Percentiles rank a stretch among this genome's conserved stretches.
These are phyloP conservation scores for Capreolus pygargus DNA, from an alignment of 2,113 vertebrate genomes.

Conservation along the genomic window DNA sequence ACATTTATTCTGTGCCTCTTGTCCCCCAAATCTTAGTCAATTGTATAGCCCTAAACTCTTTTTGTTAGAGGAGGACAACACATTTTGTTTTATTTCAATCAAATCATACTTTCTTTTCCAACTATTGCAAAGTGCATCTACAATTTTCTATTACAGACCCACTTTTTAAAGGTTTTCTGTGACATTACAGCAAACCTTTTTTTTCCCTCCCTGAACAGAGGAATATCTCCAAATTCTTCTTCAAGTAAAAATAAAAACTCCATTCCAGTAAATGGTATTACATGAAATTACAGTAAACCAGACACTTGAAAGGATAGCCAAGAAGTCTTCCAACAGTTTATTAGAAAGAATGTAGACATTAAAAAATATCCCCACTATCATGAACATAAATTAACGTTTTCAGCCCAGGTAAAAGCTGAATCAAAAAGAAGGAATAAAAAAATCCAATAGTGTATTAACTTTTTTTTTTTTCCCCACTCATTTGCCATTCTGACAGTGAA, in stretches of 20 bases:
- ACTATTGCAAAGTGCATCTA: constrained; percentile 65
- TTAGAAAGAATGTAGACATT: constrained; percentile 99
- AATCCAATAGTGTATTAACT: constrained; percentile 79
- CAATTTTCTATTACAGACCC: constrained; percentile 71
- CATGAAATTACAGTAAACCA: constrained; percentile 76
- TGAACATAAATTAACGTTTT: constrained; percentile 85
- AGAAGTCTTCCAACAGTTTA: constrained; percentile 93
- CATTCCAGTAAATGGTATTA: constrained; percentile 72
- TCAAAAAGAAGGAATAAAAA: constrained; percentile 60
- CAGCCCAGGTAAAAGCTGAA: constrained; percentile 78
- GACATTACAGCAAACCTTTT: constrained; percentile 69
- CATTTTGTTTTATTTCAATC: constrained; percentile 77
- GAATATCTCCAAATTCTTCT: constrained; percentile 61
- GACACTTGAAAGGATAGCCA: constrained; percentile 77
- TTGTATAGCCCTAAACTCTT: background rate
- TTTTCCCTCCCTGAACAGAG: background rate
- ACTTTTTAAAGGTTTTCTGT: constrained; percentile 68
- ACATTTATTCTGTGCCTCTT: background rate
- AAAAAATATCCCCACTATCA: constrained; percentile 88
- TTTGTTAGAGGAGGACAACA: constrained; percentile 72
- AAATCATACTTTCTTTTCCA: constrained; percentile 75
- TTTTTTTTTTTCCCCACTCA: constrained; percentile 79
- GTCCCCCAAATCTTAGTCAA: background rate
- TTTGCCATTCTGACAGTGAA: constrained; percentile 83
- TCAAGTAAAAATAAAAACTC: constrained; percentile 66